Evolutionary conservation across 2,888 invertebrate species (phyloP), one percentile per base, ranked within the genome.

Genomic region (Ommatoiulus sabulosus): DNA sequence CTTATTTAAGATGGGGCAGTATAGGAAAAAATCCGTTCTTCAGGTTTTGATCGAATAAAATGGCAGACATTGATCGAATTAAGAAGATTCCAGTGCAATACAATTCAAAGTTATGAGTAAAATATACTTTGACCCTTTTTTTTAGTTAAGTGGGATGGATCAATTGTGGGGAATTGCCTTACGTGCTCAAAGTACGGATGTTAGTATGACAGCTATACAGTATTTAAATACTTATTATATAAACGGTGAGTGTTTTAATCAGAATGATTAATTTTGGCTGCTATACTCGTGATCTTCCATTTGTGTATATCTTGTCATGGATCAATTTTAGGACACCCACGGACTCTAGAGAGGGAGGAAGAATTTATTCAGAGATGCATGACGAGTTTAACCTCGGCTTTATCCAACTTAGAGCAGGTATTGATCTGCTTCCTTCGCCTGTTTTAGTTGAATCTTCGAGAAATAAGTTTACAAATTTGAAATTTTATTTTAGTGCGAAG

Each of bases 81-180:
- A 35, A 35, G n/a, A n/a, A n/a, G n/a, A n/a, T n/a, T n/a, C n/a
- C n/a, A n/a, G n/a, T n/a, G n/a, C n/a, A n/a, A n/a, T n/a, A n/a
- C n/a, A n/a, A n/a, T n/a, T n/a, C n/a, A n/a, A n/a, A n/a, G n/a
- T n/a, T n/a, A n/a, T n/a, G n/a, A n/a, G n/a, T n/a, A n/a, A n/a
- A n/a, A n/a, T n/a, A n/a, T n/a, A n/a, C n/a, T n/a, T n/a, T n/a
- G 35, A 43, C n/a, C 12, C 12, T 63, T 63, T 87, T 84, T 89
- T 90, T 8, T 89, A 92, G 92, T 91, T 92, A n/a, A 91, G 97
- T 17, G 97, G 97, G 17, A 98, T 98, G 96, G 97, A 97, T 92
- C 97, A 98, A 91, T 93, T 98, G 91, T 98, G 98, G 98, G 97
- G 97, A 92, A 97, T 98, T 90, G 98, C 98, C 0, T 93, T 98